These are phyloP conservation scores for Bombus soroeensis DNA, from an alignment of 1,140 invertebrate genomes.

Conservation along the genomic window DNA sequence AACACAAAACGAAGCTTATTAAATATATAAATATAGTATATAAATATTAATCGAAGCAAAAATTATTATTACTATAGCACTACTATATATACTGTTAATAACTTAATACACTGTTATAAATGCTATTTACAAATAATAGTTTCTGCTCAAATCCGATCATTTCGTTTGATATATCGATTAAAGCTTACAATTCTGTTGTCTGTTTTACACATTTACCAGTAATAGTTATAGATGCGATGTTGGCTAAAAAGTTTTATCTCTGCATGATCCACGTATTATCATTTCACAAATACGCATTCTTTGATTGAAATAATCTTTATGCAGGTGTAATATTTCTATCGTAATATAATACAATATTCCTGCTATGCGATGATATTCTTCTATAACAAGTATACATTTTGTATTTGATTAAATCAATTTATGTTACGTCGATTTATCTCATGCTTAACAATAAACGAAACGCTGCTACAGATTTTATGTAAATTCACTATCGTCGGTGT, in stretches of 20 bases:
- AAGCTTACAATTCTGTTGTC: not conserved
- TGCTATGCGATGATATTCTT: not conserved
- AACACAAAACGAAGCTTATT: not conserved
- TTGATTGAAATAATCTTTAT: not conserved
- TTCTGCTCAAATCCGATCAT: not conserved
- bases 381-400: constrained; percentile 18
- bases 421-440: not conserved
- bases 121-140: not conserved
- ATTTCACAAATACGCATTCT: not conserved
- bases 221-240: not conserved
- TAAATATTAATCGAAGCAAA: not conserved
- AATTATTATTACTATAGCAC: not conserved
- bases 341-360: not conserved
- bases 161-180: not conserved
- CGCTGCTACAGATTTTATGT: not conserved
- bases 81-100: not conserved
- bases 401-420: constrained; percentile 1
- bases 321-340: not conserved
- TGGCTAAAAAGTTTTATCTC: not conserved
- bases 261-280: constrained; percentile 31
- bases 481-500: not conserved
- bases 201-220: not conserved
- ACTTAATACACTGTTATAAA: too few relatives aligned
- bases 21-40: not conserved
- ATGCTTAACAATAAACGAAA: constrained; percentile 32